Conservation (phyloP, 2,797 vertebrate genomes). For the Brachyalestes nurse region DNA sequence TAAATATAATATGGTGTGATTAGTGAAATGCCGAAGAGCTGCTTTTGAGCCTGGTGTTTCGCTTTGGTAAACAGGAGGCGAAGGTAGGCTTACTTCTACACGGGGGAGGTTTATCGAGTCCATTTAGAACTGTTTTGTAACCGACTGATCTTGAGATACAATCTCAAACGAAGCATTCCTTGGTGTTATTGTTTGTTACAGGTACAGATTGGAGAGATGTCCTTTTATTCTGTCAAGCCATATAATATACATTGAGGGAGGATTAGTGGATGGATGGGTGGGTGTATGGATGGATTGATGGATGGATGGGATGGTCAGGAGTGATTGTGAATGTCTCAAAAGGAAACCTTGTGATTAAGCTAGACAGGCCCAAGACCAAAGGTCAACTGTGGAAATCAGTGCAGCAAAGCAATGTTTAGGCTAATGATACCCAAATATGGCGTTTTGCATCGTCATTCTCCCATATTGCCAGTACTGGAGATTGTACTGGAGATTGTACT, state of each 20-base stretch:
- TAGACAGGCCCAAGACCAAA: neutral
- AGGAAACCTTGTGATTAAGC: neutral
- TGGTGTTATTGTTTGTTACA: slow-evolving; percentile 49
- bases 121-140: slow-evolving; percentile 24
- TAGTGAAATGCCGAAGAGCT: slow-evolving; percentile 70
- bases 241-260: slow-evolving; percentile 2
- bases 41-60: slow-evolving; percentile 59
- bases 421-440: neutral
- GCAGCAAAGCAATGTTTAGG: neutral
- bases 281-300: neutral
- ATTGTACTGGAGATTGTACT: too few species aligned
- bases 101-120: slow-evolving; percentile 1
- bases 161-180: slow-evolving; percentile 76
- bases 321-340: neutral
- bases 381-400: neutral
- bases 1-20: slow-evolving; percentile 85
- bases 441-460: slow-evolving; percentile 7
- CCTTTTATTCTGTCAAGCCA: slow-evolving; percentile 12
- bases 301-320: neutral
- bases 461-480: slow-evolving; percentile 1
- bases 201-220: slow-evolving; percentile 45
- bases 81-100: slow-evolving; percentile 32
- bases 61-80: slow-evolving; percentile 23
- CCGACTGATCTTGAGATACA: slow-evolving; percentile 29
- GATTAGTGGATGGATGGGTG: slow-evolving; percentile 1